phyloP scores from a whole-genome alignment of 2,888 invertebrate species.

The Amaurobius ferox region DNA sequence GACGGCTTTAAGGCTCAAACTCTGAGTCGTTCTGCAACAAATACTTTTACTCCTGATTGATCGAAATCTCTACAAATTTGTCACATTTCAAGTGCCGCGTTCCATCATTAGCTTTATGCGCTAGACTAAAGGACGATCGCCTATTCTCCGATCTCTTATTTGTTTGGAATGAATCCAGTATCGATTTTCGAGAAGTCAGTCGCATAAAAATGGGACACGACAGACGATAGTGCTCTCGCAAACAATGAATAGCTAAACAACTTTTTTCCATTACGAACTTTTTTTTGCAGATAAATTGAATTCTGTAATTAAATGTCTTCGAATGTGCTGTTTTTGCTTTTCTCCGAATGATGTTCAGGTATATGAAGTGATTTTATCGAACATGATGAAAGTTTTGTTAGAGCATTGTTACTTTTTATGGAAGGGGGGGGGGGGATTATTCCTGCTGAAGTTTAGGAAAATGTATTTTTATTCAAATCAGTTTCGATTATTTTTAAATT shows the following conservation, averaged over 20 bases:
- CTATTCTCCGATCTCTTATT: background rate
- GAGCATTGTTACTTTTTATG: too few relatives aligned
- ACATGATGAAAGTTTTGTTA: too few relatives aligned
- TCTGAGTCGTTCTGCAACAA: background rate
- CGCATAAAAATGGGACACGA: background rate
- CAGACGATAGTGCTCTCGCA: background rate
- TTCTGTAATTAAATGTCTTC: background rate
- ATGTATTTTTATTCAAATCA: too few relatives aligned
- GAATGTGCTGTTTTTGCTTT: background rate
- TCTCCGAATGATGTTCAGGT: too few relatives aligned
- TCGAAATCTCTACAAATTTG: background rate
- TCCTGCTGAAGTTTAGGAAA: too few relatives aligned
- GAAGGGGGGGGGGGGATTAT: too few relatives aligned
- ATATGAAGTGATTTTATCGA: too few relatives aligned
- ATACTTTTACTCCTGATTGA: background rate
- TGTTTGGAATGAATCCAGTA: conserved; percentile 1
- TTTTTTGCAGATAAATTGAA: conserved; percentile 4
- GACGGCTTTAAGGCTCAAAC: background rate
- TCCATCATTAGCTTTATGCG: background rate
- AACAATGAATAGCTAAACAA: conserved; percentile 3
- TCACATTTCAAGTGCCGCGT: background rate
- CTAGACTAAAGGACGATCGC: background rate
- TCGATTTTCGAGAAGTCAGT: background rate
- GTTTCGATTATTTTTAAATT: too few relatives aligned
- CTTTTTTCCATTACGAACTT: conserved; percentile 2